A percentile compares a stretch with the other conserved stretches of the same genome.
phyloP scores from a whole-genome alignment of 2,113 vertebrate species.

The Macquaria australasica region DNA sequence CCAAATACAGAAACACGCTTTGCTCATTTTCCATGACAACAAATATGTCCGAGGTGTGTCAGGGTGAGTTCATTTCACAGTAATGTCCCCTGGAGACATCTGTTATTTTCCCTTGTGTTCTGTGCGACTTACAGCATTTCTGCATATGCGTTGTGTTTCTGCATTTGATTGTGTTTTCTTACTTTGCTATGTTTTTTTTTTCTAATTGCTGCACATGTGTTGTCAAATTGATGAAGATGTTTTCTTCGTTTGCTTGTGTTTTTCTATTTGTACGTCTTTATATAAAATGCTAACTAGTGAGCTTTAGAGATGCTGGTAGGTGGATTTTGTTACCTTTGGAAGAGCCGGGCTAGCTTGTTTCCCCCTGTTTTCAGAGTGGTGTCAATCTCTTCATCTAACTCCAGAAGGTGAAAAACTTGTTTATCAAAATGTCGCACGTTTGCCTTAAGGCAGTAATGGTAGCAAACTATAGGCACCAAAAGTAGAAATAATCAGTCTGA shows the following conservation, averaged over 20 bases:
- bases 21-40: not conserved
- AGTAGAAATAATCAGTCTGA: not conserved
- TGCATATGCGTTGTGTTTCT: not conserved
- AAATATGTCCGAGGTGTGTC: not conserved
- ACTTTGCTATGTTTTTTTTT: not conserved
- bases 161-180: not conserved
- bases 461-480: not conserved
- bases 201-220: not conserved
- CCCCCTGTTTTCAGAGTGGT: too few species aligned
- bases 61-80: not conserved
- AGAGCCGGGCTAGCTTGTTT: too few species aligned
- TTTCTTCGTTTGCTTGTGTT: not conserved
- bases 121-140: not conserved
- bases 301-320: too few species aligned
- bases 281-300: too few species aligned
- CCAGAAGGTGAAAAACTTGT: too few species aligned
- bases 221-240: not conserved
- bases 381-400: too few species aligned
- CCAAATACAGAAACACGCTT: not conserved
- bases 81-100: not conserved
- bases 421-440: too few species aligned
- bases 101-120: not conserved
- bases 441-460: too few species aligned
- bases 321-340: too few species aligned
- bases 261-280: not conserved